Base-by-base conservation (phyloP, 2,888 invertebrate genomes). In the Tryphoninae sp. region DNA sequence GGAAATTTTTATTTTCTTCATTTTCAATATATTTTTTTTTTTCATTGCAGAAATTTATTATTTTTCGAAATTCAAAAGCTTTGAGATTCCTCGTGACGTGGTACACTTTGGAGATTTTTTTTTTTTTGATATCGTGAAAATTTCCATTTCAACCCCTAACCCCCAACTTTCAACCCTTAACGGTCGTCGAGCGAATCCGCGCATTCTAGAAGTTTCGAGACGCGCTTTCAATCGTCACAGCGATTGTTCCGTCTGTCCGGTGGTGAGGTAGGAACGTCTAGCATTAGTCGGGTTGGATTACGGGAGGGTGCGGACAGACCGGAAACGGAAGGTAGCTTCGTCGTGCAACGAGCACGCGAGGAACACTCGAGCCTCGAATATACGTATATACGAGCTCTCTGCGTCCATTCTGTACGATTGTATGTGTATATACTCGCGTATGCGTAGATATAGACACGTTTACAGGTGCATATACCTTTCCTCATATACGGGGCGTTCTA, bases 241-340 rank as follows among this genome's bases (percentile, higher is more conserved):
- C 51, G 62, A 74, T 74, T 49, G 73, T 81, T 51, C 16, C 49
- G 62, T 69, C 64, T 40, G 73, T 81, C 45, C 59, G 23, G 55
- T 22, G 19, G 19, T 7, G 19, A 19, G 19, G 11, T 9, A 42
- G 71, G 9, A 40, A 42, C 16, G 16, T 11, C 53, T 26, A 62
- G 51, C 78, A 73, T 79, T 72, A 67, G 68, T 49, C 62, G 22
- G 13, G 40, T n/a, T 42, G 23, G 80, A 80, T 75, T 59, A 75
- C 69, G 59, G 22, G 51, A 51, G 64, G 42, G 64, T 59, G 73
- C 26, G 73, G 64, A 42, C 58, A 58, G 42, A 77, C 78, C 69
- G 78, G 78, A 78, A 81, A 22, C 64, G 81, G 73, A 81, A 81
- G 74, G 77, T 73, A 51, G 53, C 62, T 74, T 68, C 79, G 67